Evolutionary conservation across 2,113 vertebrate genomes (phyloP), one percentile per base, ranked within the genome.

Genomic region (Prionailurus bengalensis): DNA sequence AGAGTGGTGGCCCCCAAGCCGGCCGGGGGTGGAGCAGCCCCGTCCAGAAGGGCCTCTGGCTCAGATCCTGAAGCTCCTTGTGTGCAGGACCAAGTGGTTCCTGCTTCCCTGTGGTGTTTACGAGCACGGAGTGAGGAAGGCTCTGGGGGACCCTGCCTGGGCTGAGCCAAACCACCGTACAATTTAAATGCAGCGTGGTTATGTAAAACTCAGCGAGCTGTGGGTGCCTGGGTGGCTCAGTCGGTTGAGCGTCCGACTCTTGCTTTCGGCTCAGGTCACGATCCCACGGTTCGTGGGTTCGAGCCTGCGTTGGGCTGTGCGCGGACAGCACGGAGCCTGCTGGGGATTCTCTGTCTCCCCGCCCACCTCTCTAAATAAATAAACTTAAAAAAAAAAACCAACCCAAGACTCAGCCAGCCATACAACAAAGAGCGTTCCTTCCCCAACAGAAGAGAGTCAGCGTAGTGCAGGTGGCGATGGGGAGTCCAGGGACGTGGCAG

Each of bases 391-490:
- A 48, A 42, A n/a, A 45, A 8, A 45, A 45, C 7, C 45, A 45
- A 45, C 45, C 45, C 45, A 45, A 45, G 45, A 25, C 27, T 17
- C 5, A 2, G 39, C 63, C 51, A 11, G 33, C 19, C 4, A 36
- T 39, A 58, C 73, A 29, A 21, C 45, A 4, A 42, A 53, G 16
- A 55, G 15, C 0, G 0, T 36, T 12, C 25, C 73, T 94, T 58
- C 58, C 61, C 83, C 10, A 45, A 68, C 19, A 68, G 71, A 27
- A 36, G 19, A 61, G 66, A 13, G 17, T 21, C 53, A 10, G 58
- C 0, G n/a, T 3, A 9, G 80, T 3, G n/a, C 29, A n/a, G 16
- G 7, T 45, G 36, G n/a, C 0, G 42, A 14, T 7, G 16, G 45
- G 48, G 71, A 3, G n/a, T 12, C 17, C 27, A 12, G 71, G 48